Conservation (phyloP, 2,797 vertebrate genomes). For the Momotus momota region DNA sequence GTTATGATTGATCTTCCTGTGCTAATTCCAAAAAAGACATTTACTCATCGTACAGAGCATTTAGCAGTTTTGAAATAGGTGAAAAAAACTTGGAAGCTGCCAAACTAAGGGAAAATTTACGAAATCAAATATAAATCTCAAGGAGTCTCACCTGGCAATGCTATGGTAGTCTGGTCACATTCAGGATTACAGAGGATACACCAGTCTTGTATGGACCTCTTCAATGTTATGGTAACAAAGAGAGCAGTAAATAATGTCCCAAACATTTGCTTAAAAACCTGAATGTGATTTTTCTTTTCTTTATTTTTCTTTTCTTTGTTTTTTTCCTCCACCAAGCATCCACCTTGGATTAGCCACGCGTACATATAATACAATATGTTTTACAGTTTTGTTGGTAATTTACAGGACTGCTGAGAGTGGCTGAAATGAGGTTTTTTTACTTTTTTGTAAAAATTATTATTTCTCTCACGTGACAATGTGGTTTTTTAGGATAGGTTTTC, state of each 20-base stretch:
- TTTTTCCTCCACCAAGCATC: too few relatives aligned
- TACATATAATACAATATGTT: not conserved
- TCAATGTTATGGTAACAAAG: not conserved
- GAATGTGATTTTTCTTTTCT: accelerated
- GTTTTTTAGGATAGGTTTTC: not conserved
- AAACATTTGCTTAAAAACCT: not conserved
- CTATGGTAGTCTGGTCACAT: not conserved
- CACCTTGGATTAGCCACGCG: not conserved
- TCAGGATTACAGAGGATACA: not conserved
- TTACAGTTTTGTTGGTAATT: not conserved
- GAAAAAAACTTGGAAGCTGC: not conserved
- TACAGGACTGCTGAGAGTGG: not conserved
- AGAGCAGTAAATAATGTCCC: not conserved
- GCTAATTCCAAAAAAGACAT: not conserved
- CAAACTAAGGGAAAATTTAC: not conserved
- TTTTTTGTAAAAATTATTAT: not conserved
- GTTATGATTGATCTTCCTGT: not conserved
- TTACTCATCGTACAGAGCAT: not conserved
- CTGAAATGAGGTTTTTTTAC: not conserved
- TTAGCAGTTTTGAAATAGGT: not conserved
- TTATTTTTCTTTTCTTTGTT: not conserved
- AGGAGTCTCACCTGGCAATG: not conserved
- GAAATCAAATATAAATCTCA: not conserved
- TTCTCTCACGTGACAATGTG: not conserved
- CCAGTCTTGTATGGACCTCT: not conserved